Percentiles rank a stretch among this genome's conserved stretches.
These are phyloP conservation scores for Hetaerina titia DNA, from an alignment of 2,888 invertebrate genomes.

Conservation along the genomic window DNA sequence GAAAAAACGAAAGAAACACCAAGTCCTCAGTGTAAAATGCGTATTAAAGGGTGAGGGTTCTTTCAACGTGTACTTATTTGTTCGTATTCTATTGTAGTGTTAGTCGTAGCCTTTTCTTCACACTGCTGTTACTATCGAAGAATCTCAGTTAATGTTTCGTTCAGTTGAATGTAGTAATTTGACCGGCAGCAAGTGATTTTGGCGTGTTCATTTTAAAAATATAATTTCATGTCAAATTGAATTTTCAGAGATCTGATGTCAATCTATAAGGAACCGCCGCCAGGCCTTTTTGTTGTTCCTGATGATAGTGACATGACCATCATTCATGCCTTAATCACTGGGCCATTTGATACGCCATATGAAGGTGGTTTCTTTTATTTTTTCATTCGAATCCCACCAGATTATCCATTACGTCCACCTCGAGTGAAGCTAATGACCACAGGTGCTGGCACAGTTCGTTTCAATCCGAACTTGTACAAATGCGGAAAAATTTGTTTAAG, in stretches of 20 bases:
- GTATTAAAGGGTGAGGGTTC: constrained; percentile 36
- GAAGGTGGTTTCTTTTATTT: constrained; percentile 80
- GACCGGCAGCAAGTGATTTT: neutral
- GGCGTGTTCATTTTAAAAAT: neutral
- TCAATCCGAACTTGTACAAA: constrained; percentile 83
- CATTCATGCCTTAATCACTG: constrained; percentile 80
- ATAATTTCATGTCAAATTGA: constrained; percentile 42
- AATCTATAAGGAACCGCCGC: constrained; percentile 80
- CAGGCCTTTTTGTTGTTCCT: constrained; percentile 80
- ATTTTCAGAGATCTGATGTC: constrained; percentile 79
- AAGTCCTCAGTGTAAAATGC: constrained; percentile 35
- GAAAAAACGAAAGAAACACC: constrained; percentile 23
- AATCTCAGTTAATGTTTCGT: neutral
- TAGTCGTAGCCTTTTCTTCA: too few species aligned
- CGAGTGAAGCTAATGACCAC: constrained; percentile 82
- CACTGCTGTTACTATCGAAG: neutral
- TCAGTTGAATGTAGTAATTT: neutral
- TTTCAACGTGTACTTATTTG: too few species aligned
- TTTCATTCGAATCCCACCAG: constrained; percentile 79
- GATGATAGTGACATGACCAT: constrained; percentile 79
- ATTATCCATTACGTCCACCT: constrained; percentile 81
- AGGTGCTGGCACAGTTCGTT: constrained; percentile 80
- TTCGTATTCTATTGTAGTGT: neutral
- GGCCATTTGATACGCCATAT: constrained; percentile 82
- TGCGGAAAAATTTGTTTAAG: constrained; percentile 82